These are phyloP conservation scores for Salvelinus namaycush DNA, from an alignment of 2,113 vertebrate species.

Conservation along the genomic window DNA sequence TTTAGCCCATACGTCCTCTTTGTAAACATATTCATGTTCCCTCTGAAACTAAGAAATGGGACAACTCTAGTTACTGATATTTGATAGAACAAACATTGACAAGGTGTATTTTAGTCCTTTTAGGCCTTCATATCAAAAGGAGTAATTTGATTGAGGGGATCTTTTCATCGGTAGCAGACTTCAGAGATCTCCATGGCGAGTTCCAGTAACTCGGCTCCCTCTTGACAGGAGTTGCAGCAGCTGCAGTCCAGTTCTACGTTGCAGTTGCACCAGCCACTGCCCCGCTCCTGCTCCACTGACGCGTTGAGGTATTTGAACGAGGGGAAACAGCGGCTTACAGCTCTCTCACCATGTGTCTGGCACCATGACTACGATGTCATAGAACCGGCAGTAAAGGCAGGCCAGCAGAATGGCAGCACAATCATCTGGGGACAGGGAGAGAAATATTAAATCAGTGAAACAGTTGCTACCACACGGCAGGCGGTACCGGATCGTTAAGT, in stretches of 20 bases:
- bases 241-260: slow-evolving; percentile 60
- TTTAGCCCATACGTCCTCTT: too few species aligned
- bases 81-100: too few species aligned
- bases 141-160: neutral
- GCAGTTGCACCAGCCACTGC: slow-evolving; percentile 45
- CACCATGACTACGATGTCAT: slow-evolving; percentile 49
- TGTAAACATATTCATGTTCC: too few species aligned
- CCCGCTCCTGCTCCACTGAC: slow-evolving; percentile 34
- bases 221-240: slow-evolving; percentile 59
- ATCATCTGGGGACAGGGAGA: slow-evolving; percentile 53
- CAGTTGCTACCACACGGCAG: too few species aligned
- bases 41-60: too few species aligned
- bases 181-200: slow-evolving; percentile 70
- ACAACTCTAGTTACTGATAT: too few species aligned
- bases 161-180: slow-evolving; percentile 61
- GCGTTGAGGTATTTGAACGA: slow-evolving; percentile 33
- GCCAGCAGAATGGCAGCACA: slow-evolving; percentile 60
- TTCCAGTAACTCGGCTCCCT: slow-evolving; percentile 61
- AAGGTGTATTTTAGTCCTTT: too few species aligned
- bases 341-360: slow-evolving; percentile 39
- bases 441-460: neutral
- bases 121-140: too few species aligned
- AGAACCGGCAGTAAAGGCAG: slow-evolving; percentile 67
- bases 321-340: slow-evolving; percentile 51
- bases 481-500: neutral